Base-by-base conservation (phyloP, 2,113 vertebrate genomes). In the Austrofundulus limnaeus region DNA sequence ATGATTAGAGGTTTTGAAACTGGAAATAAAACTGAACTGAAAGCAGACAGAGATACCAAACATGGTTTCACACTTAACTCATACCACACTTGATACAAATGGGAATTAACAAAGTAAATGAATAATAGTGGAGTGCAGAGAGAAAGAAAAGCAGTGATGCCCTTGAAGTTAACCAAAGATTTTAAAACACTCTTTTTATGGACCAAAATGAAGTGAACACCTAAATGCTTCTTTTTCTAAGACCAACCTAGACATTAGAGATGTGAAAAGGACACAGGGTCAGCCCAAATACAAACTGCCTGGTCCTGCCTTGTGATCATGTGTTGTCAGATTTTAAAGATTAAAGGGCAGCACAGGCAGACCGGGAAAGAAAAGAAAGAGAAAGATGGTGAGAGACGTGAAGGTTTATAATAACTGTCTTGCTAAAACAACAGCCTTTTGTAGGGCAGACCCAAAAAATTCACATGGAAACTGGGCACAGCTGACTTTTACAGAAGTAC, bases 1-100 rank as follows among this genome's bases (percentile, higher is more conserved):
- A 77, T 82, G 81, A 82, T 82, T 82, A 71, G 23, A 59, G 53
- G 78, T 84, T 77, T 2, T 50, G 58, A 41, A 4, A 28, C 52
- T 75, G 49, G 63, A 51, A 65, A 51, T 8, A 2, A 0, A 13
- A 24, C 21, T 56, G 0, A n/a, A 20, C 15, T 19, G 5, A 25
- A 39, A 62, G 7, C 59, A 61, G 46, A 8, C 10, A 8, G 15
- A 48, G 5, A 31, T 1, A 20, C 8, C 5, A 3, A 20, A 15
- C 2, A 17, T 49, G 9, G 31, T 34, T 34, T 9, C 31, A 34
- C 31, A 34, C 1, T 34, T 34, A 34, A 34, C 31, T 8, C 4
- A 34, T 10, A 10, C 31, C 10, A 34, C 31, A 34, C 31, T 34
- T n/a, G n/a, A 34, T 9, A 34, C 31, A 46, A 9, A n/a, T 46